Conservation (phyloP, 2,888 invertebrate species). For the Sialis fuliginosa region DNA sequence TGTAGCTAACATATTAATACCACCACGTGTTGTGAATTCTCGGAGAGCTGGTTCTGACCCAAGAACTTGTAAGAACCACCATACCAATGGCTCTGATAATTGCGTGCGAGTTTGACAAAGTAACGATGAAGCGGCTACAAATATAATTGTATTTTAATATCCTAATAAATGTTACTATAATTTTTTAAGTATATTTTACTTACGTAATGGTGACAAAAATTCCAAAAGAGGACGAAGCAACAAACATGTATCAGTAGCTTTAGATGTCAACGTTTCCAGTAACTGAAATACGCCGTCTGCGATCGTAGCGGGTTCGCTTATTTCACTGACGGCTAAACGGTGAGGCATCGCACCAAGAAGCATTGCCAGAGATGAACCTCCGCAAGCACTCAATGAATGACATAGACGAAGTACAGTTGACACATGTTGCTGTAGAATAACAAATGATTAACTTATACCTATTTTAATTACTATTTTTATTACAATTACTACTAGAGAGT, state of each 20-base stretch:
- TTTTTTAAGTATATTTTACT: too few species aligned
- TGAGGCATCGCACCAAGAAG: slow-evolving; percentile 30
- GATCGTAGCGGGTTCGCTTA: slow-evolving; percentile 53
- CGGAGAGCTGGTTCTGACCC: slow-evolving; percentile 58
- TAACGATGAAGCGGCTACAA: too few species aligned
- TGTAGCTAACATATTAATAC: slow-evolving; percentile 55
- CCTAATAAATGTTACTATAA: not conserved
- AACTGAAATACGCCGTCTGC: slow-evolving; percentile 80
- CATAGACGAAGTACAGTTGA: slow-evolving; percentile 71
- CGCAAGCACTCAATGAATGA: slow-evolving; percentile 61
- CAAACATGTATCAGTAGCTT: slow-evolving; percentile 54
- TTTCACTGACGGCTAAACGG: slow-evolving; percentile 15
- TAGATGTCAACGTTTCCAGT: slow-evolving; percentile 55
- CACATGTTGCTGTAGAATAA: slow-evolving; percentile 49
- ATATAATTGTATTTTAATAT: not conserved
- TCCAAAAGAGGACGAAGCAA: slow-evolving; percentile 63
- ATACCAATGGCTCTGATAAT: slow-evolving; percentile 72
- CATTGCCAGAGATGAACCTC: slow-evolving; percentile 50
- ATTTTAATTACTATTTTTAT: too few species aligned
- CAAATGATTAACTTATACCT: too few species aligned
- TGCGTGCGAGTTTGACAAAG: slow-evolving; percentile 22
- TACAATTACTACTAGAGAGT: too few species aligned
- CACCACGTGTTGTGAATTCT: slow-evolving; percentile 49
- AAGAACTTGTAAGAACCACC: slow-evolving; percentile 63
- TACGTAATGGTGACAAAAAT: slow-evolving; percentile 31